phyloP scores from a whole-genome alignment of 92 coral and sea anemone species.

The Zoanthus gigantus region DNA sequence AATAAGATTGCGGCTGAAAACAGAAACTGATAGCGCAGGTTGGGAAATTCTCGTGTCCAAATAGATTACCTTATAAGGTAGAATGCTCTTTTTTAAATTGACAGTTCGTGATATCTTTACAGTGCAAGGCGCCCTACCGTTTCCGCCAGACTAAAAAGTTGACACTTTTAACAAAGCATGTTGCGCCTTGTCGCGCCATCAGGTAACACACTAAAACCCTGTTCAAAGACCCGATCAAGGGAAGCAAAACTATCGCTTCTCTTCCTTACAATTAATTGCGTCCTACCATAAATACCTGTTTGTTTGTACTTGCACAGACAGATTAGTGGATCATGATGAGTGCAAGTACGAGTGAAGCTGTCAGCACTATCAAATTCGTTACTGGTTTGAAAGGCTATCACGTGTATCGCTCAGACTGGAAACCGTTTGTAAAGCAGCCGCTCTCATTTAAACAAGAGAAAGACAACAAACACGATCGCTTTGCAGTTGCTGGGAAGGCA shows the following conservation, averaged over 20 bases:
- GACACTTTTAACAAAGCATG: constrained; percentile 36
- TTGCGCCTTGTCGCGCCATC: constrained; percentile 37
- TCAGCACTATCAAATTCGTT: constrained; percentile 44
- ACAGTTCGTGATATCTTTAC: constrained; percentile 31
- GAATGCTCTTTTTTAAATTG: constrained; percentile 34
- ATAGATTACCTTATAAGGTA: constrained; percentile 31
- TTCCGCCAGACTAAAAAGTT: constrained; percentile 33
- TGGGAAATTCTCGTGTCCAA: constrained; percentile 34
- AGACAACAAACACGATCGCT: constrained; percentile 1
- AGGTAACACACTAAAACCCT: constrained; percentile 37
- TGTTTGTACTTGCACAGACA: constrained; percentile 30
- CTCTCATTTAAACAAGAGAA: constrained; percentile 49
- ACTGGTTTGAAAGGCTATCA: constrained; percentile 36
- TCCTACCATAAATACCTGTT: constrained; percentile 30
- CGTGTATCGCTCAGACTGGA: constrained; percentile 28
- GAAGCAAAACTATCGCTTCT: constrained; percentile 34
- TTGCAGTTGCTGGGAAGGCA: constrained; percentile 50
- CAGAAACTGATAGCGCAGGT: constrained; percentile 14
- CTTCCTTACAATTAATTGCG: constrained; percentile 38
- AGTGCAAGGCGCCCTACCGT: constrained; percentile 34
- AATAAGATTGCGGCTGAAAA: constrained; percentile 31
- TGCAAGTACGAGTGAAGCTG: constrained; percentile 50
- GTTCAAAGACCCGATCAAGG: constrained; percentile 41
- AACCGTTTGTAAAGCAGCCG: constrained; percentile 46
- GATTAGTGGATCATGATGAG: constrained; percentile 36